Conservation (phyloP, 2,797 vertebrate species). For the Rhabdomys pumilio region DNA sequence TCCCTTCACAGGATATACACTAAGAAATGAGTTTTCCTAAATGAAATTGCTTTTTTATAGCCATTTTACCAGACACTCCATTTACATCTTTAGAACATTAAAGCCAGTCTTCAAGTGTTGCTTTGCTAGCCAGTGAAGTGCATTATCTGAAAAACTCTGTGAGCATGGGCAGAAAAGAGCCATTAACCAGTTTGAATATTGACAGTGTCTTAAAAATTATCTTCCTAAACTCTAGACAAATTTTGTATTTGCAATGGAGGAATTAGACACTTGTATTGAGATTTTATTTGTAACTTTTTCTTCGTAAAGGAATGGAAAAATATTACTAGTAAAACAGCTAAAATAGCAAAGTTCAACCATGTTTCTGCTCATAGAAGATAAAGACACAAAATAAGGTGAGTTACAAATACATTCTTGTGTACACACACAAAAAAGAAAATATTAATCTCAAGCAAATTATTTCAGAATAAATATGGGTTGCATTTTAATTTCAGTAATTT, state of each 20-base stretch:
- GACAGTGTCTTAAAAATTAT: constrained; percentile 57
- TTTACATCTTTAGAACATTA: constrained; percentile 81
- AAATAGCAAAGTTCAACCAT: neutral
- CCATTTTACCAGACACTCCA: constrained; percentile 75
- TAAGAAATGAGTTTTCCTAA: constrained; percentile 79
- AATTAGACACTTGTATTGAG: neutral
- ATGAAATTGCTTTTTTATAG: constrained; percentile 78
- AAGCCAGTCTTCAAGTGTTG: constrained; percentile 59
- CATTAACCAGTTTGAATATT: constrained; percentile 40
- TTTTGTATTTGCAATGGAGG: neutral
- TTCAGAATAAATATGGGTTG: neutral
- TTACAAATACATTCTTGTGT: neutral
- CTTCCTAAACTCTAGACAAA: neutral
- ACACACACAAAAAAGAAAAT: accelerated
- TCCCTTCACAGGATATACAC: constrained; percentile 70
- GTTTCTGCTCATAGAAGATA: constrained; percentile 32
- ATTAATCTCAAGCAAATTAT: neutral
- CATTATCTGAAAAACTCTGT: constrained; percentile 21
- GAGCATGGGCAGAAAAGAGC: neutral
- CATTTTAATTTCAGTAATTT: neutral
- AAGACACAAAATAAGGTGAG: neutral
- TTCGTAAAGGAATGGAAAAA: neutral
- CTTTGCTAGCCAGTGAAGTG: constrained; percentile 65
- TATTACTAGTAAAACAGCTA: neutral
- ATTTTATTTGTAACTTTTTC: neutral